A percentile compares a stretch with the other conserved stretches of the same genome.
Evolutionary conservation across 2,888 invertebrate species (phyloP).

Genomic region (Ellobium chinense): DNA sequence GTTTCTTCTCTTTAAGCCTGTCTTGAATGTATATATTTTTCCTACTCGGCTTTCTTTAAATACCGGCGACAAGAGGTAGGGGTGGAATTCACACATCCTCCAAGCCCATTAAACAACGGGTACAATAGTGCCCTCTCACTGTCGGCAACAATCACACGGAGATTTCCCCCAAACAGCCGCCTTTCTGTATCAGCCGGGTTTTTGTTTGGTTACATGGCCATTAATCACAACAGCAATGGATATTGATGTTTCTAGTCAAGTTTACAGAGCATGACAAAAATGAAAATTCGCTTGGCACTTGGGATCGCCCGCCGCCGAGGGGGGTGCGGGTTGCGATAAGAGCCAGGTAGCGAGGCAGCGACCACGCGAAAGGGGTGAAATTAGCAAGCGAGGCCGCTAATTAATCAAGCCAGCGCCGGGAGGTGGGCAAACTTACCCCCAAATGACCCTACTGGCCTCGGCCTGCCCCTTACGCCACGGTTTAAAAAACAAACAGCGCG

Average conservation of each 20-base stretch:
- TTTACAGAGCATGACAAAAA: constrained; percentile 75
- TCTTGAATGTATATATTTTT: constrained; percentile 11
- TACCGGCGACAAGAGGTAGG: constrained; percentile 5
- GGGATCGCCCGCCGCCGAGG: constrained; percentile 56
- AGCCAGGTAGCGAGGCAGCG: not conserved
- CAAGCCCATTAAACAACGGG: constrained; percentile 32
- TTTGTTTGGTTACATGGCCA: constrained; percentile 62
- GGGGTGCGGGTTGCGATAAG: constrained; percentile 20
- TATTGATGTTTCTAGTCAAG: constrained; percentile 76
- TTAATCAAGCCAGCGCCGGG: not conserved
- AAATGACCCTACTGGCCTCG: not conserved
- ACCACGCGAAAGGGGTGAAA: not conserved
- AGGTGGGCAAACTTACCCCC: not conserved
- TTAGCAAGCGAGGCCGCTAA: not conserved
- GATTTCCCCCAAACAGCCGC: constrained; percentile 29
- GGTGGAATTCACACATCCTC: constrained; percentile 36
- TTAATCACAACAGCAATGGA: constrained; percentile 71
- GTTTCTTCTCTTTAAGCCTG: not conserved
- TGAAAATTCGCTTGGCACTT: constrained; percentile 74
- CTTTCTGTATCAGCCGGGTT: constrained; percentile 29
- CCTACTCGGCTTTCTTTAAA: not conserved
- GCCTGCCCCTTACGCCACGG: not conserved
- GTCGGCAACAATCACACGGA: constrained; percentile 18
- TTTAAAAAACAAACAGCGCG: not conserved
- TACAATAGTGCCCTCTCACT: constrained; percentile 41